Percentiles rank a stretch among this genome's conserved stretches.
These are phyloP conservation scores for Cyprinodon tularosa DNA, from an alignment of 2,113 vertebrate genomes.

Conservation along the genomic window DNA sequence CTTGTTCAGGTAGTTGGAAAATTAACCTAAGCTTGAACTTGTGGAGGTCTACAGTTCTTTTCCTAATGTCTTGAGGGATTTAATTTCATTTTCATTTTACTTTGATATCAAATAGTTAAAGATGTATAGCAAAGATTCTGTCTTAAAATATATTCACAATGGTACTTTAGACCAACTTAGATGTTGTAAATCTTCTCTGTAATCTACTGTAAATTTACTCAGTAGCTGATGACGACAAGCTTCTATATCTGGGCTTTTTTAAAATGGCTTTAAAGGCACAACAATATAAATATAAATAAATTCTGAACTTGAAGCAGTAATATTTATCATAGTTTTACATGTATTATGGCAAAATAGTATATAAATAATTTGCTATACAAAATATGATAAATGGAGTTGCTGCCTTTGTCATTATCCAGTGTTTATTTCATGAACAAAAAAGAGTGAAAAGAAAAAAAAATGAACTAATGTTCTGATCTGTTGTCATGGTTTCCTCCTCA, in stretches of 20 bases:
- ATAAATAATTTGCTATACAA: too few species aligned
- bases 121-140: neutral
- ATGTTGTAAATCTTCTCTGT: neutral
- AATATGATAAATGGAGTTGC: neutral
- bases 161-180: neutral
- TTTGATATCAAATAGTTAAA: neutral
- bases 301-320: neutral
- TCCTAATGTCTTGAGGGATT: neutral
- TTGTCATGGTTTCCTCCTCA: constrained; percentile 77
- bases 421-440: constrained; percentile 30
- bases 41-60: neutral
- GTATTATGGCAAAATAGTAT: neutral
- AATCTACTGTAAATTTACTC: too few species aligned
- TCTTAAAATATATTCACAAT: too few species aligned
- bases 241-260: neutral
- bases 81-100: neutral
- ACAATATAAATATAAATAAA: neutral
- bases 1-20: too few species aligned
- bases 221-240: too few species aligned
- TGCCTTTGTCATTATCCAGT: constrained; percentile 52
- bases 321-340: neutral
- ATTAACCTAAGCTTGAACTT: neutral
- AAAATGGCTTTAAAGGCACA: neutral
- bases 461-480: constrained; percentile 60
- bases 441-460: constrained; percentile 14